Percentiles rank a stretch among this genome's conserved stretches.
Evolutionary conservation across 2,797 vertebrate species (phyloP).

Genomic region (Lerista edwardsae): DNA sequence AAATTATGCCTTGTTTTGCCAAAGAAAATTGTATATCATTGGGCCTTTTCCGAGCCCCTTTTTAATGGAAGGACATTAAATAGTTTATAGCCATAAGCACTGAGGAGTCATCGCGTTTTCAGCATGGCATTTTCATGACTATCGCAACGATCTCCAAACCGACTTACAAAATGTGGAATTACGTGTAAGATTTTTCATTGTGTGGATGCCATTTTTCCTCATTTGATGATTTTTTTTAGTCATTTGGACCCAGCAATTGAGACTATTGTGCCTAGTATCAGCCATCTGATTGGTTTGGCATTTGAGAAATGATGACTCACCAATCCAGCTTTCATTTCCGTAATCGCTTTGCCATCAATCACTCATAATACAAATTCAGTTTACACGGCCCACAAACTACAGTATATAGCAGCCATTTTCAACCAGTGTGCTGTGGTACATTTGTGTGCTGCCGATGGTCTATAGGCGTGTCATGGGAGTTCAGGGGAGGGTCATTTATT

Average conservation of each 20-base stretch:
- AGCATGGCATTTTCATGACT: conserved; percentile 48
- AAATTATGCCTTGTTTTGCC: conserved; percentile 62
- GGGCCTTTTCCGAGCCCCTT: conserved; percentile 59
- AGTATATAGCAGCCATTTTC: too few relatives aligned
- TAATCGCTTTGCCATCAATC: not conserved
- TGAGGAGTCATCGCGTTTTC: conserved; percentile 61
- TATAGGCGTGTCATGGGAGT: too few relatives aligned
- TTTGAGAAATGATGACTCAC: not conserved
- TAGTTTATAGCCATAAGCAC: conserved; percentile 65
- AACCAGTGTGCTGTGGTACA: too few relatives aligned
- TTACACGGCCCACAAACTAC: not conserved
- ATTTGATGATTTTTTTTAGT: not conserved
- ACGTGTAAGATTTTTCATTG: not conserved
- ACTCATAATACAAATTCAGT: not conserved
- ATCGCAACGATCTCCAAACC: conserved; percentile 44
- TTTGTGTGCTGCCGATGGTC: too few relatives aligned
- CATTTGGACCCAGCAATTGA: not conserved
- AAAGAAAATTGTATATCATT: conserved; percentile 75
- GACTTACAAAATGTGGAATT: not conserved
- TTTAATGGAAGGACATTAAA: conserved; percentile 72
- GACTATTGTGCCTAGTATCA: not conserved
- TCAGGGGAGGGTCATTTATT: too few relatives aligned
- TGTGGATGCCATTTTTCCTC: not conserved
- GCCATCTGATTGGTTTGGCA: not conserved
- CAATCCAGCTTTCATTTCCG: not conserved